Evolutionary conservation across 2,888 invertebrate species (phyloP).

Genomic region (Ectemnius cavifrons): DNA sequence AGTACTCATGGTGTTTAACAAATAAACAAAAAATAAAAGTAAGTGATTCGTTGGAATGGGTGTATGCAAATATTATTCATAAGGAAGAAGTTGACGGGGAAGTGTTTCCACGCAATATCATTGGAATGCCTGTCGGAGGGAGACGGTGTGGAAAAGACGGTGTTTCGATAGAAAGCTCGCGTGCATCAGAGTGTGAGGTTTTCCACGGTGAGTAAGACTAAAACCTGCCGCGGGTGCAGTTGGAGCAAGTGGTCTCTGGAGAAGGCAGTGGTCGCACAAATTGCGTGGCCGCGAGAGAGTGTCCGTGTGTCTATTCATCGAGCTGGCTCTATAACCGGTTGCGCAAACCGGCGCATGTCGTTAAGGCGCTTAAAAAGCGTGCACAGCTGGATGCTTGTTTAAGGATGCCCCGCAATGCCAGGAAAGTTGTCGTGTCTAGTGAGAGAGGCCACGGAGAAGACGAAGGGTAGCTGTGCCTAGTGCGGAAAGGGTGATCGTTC

Average conservation of each 20-base stretch:
- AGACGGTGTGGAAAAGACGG: constrained; percentile 44
- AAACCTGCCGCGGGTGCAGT: too few relatives aligned
- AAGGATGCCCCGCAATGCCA: constrained; percentile 33
- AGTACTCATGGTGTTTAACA: too few relatives aligned
- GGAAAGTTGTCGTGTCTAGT: constrained; percentile 27
- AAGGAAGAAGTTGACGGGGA: not conserved
- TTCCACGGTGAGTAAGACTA: too few relatives aligned
- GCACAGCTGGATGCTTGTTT: constrained; percentile 40
- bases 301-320: constrained; percentile 10
- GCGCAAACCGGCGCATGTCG: constrained; percentile 34
- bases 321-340: constrained; percentile 6
- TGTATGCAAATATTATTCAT: constrained; percentile 2
- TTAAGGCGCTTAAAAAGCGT: constrained; percentile 43
- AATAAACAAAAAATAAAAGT: too few relatives aligned
- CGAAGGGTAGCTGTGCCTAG: constrained; percentile 22
- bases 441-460: not conserved
- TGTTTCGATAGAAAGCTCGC: constrained; percentile 16
- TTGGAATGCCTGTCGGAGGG: constrained; percentile 7
- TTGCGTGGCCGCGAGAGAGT: too few relatives aligned
- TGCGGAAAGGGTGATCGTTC: constrained; percentile 48
- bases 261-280: too few relatives aligned
- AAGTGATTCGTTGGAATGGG: not conserved
- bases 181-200: too few relatives aligned
- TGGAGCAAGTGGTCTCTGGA: too few relatives aligned
- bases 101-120: constrained; percentile 12